Evolutionary conservation across 2,797 vertebrate genomes (phyloP), one percentile per base, ranked within the genome.

Genomic region (Thripadectes ignobilis): DNA sequence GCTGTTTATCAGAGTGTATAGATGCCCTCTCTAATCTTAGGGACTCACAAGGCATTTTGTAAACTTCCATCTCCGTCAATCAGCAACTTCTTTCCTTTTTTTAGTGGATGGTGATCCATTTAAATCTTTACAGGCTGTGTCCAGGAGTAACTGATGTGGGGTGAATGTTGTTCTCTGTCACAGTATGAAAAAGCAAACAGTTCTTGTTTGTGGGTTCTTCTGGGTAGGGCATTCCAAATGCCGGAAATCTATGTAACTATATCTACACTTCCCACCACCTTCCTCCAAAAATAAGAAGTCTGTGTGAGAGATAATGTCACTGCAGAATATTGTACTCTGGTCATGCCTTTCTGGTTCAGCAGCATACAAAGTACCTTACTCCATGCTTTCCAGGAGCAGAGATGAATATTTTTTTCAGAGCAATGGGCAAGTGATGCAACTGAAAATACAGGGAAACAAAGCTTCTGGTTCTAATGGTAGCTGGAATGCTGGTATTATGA

Each of bases 251-350:
- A 0, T 49, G 24, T 69, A 46, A 32, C 49, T 75, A 26, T 6
- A 49, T 30, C 30, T 69, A 26, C 8, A 2, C 8, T 7, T 2
- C 2, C 2, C 4, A 41, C 15, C 30, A 32, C 22, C 10, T 30
- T 0, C 8, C 9, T 30, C 18, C 13, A 27, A 75, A 48, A 51
- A 32, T 34, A 54, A 52, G 41, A 41, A 39, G 3, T 14, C 45
- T 10, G 32, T 3, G 14, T 61, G 38, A 55, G 49, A 48, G 23
- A 63, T 39, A 45, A n/a, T 6, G 51, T 89, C 55, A 24, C 45
- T 80, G 41, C 54, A 54, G 67, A 65, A n/a, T 61, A 61, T 14
- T 74, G 41, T 78, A 22, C 22, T 78, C 34, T 58, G 58, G 19
- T 66, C 51, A 32, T 63, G 46, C 38, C 10, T 67, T 94, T 59